Evolutionary conservation across 2,888 invertebrate species (phyloP), one percentile per base, ranked within the genome.

Genomic region (Lordiphosa andalusiaca): DNA sequence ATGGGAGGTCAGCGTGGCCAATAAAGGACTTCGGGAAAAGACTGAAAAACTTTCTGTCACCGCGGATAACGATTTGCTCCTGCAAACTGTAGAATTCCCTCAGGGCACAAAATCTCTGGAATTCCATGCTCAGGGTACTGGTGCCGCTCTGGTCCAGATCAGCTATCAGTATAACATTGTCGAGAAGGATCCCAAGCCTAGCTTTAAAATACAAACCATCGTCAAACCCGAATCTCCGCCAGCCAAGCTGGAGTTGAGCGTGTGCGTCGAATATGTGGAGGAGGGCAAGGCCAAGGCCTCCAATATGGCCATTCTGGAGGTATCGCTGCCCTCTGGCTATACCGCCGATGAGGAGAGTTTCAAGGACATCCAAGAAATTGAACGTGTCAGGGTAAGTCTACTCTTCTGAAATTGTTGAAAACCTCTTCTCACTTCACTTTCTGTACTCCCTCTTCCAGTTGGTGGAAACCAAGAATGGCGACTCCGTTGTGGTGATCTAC

Each of bases 281-380:
- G 81, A 76, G 6, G 81, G 92, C 35, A 67, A 72, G 12, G 54
- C 72, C 0, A 92, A 92, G 74, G 91, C 92, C 23, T 93, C 94
- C 69, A 98, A 98, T 69, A 94, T 98, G 93, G 95, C 96, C n/a
- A 93, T 98, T 1, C 93, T 98, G 91, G 96, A 97, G 83, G 94
- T 98, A 0, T 93, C 93, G 57, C 91, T 98, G 61, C 97, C 97
- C 0, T 97, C 97, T 0, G 98, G 98, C 21, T 98, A 95, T 88
- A 92, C 95, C 0, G 95, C 95, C 0, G 96, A 97, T 74, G 91
- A 93, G 76, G 93, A 93, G 78, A 94, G 93, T 0, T 90, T 96
- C 42, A 94, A 94, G 2, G 92, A 92, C 66, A 88, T 93, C n/a
- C 69, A 71, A 12, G 59, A 68, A 41, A 90, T 91, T 73, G 91